A percentile compares a stretch with the other conserved stretches of the same genome.
phyloP scores from a whole-genome alignment of 2,888 invertebrate species.

The Cosmorhoe ocellata region DNA sequence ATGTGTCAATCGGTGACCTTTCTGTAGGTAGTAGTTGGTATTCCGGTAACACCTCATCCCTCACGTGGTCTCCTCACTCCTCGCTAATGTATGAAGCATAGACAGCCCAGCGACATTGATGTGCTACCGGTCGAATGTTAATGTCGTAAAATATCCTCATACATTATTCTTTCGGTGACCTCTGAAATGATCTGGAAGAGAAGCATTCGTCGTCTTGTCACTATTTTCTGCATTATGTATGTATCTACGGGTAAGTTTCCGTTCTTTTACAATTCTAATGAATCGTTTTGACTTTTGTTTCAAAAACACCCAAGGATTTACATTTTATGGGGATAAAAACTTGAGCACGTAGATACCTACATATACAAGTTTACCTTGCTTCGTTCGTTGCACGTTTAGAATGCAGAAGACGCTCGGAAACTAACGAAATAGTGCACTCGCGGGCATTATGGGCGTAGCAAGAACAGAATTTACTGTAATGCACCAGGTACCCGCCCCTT shows the following conservation, averaged over 20 bases:
- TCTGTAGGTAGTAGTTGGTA: slow-evolving; percentile 44
- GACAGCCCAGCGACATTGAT: slow-evolving; percentile 65
- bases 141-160: slow-evolving; percentile 46
- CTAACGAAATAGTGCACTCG: slow-evolving; percentile 16
- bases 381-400: slow-evolving; percentile 6
- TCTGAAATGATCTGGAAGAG: slow-evolving; percentile 49
- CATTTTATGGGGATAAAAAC: slow-evolving; percentile 1
- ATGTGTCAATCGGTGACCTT: slow-evolving; percentile 43
- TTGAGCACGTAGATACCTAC: slow-evolving; percentile 1
- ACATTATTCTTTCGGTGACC: slow-evolving; percentile 50
- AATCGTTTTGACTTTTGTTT: slow-evolving; percentile 4
- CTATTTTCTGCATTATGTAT: slow-evolving; percentile 44
- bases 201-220: slow-evolving; percentile 43
- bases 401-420: slow-evolving; percentile 12
- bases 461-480: not conserved
- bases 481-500: too few relatives aligned
- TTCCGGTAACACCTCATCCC: slow-evolving; percentile 50
- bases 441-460: slow-evolving; percentile 9
- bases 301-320: slow-evolving; percentile 4
- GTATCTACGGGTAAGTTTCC: slow-evolving; percentile 30
- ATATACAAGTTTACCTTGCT: slow-evolving; percentile 11
- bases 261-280: slow-evolving; percentile 19
- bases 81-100: slow-evolving; percentile 51
- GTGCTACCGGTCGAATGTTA: slow-evolving; percentile 55
- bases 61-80: slow-evolving; percentile 35